Evolutionary conservation across 2,113 vertebrate genomes (phyloP).

Genomic region (Lepus timidus): DNA sequence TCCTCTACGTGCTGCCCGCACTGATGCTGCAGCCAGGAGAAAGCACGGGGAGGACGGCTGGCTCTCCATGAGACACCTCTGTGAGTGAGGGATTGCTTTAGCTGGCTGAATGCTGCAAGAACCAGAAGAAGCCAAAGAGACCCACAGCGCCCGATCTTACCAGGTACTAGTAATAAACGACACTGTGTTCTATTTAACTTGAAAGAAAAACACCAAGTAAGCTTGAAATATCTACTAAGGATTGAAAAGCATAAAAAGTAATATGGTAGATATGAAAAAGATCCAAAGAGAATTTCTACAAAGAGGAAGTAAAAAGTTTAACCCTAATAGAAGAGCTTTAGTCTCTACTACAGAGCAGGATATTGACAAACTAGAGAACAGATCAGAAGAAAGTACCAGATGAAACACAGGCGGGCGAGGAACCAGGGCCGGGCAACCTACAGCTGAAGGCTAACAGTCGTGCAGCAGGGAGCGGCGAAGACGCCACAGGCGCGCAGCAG

Average conservation of each 20-base stretch:
- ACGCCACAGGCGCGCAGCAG: not conserved
- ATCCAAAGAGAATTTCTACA: conserved; percentile 12
- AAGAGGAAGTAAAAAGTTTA: not conserved
- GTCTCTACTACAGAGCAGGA: not conserved
- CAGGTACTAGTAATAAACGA: not conserved
- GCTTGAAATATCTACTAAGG: not conserved
- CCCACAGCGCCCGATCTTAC: not conserved
- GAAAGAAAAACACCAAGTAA: not conserved
- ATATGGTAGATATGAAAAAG: not conserved
- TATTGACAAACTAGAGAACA: not conserved
- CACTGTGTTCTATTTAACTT: not conserved
- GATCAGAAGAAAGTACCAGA: not conserved
- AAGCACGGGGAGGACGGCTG: no score
- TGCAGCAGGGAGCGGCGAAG: not conserved
- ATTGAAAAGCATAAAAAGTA: not conserved
- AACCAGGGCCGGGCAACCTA: no score
- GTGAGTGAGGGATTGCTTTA: not conserved
- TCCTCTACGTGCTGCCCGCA: no score
- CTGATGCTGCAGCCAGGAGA: not conserved
- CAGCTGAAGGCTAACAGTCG: not conserved
- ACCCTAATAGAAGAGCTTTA: not conserved
- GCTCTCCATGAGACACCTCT: not conserved
- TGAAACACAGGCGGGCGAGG: not conserved
- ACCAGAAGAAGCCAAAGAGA: not conserved
- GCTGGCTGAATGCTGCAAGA: not conserved